phyloP scores from a whole-genome alignment of 2,113 vertebrate species.

The Hippocampus abdominalis region DNA sequence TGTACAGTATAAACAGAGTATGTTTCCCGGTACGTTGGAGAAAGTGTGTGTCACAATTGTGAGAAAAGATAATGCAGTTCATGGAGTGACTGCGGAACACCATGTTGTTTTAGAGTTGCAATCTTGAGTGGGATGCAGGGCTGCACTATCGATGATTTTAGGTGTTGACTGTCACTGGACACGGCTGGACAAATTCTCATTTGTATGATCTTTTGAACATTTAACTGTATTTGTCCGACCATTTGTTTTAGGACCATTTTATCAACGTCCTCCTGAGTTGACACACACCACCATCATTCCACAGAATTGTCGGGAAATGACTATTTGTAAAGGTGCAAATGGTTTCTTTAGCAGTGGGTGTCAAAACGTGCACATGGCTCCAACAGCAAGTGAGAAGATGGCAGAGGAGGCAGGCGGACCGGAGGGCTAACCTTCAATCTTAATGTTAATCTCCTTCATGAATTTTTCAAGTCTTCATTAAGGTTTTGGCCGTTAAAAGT shows the following conservation, averaged over 20 bases:
- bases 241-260: neutral
- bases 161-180: too few relatives aligned
- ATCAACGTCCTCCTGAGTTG: conserved; percentile 11
- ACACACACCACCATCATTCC: conserved; percentile 38
- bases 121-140: too few relatives aligned
- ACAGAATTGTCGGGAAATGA: conserved; percentile 51
- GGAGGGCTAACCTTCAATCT: conserved; percentile 48
- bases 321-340: conserved; percentile 57
- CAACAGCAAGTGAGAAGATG: conserved; percentile 50
- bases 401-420: conserved; percentile 17
- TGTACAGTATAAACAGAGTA: too few relatives aligned
- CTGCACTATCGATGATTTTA: too few relatives aligned
- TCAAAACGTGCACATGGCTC: conserved; percentile 52
- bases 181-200: neutral
- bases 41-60: too few relatives aligned
- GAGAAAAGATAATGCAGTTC: too few relatives aligned
- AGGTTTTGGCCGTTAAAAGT: conserved; percentile 41
- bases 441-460: conserved; percentile 52
- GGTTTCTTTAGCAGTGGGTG: conserved; percentile 55
- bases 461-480: conserved; percentile 59
- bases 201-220: neutral
- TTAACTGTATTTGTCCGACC: neutral
- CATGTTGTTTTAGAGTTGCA: too few relatives aligned
- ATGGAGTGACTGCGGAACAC: too few relatives aligned
- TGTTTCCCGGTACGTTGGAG: too few relatives aligned